phyloP scores from a whole-genome alignment of 2,113 vertebrate species.

The Syngnathus scovelli region DNA sequence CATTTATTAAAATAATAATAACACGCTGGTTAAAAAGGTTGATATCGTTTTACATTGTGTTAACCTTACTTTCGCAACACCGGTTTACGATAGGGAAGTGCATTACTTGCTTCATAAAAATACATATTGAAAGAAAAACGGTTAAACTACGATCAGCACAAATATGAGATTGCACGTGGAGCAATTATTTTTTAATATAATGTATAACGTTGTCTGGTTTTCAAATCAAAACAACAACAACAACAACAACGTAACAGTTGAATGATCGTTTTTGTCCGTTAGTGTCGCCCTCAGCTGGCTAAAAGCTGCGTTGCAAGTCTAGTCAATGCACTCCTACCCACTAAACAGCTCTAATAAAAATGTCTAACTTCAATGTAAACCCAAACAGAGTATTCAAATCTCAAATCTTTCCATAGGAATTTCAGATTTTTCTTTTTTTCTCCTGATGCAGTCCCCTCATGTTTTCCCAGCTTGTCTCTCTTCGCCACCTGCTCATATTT shows the following conservation, averaged over 20 bases:
- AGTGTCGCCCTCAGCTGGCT: not conserved
- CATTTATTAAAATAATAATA: not conserved
- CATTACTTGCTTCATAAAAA: not conserved
- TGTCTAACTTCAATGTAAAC: too few species aligned
- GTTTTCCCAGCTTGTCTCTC: not conserved
- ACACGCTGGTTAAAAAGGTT: not conserved
- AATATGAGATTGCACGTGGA: not conserved
- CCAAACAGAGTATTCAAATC: too few species aligned
- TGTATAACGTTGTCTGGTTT: not conserved
- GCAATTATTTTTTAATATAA: not conserved
- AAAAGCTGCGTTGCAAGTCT: not conserved
- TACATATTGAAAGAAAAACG: too few species aligned
- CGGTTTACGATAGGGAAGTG: not conserved
- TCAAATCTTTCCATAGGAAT: too few species aligned
- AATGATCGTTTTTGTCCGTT: not conserved
- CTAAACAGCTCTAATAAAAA: not conserved
- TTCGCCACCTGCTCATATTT: slow-evolving; percentile 31
- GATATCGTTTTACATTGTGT: not conserved
- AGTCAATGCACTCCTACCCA: not conserved
- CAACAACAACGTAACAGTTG: not conserved
- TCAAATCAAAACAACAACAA: not conserved
- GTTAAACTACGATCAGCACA: not conserved
- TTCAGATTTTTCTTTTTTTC: too few species aligned
- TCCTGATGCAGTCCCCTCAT: too few species aligned
- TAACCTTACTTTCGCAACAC: not conserved